Percentiles rank a stretch among this genome's conserved stretches.
Evolutionary conservation across 2,888 invertebrate genomes (phyloP).

Genomic region (Phrixothrix hirtus): DNA sequence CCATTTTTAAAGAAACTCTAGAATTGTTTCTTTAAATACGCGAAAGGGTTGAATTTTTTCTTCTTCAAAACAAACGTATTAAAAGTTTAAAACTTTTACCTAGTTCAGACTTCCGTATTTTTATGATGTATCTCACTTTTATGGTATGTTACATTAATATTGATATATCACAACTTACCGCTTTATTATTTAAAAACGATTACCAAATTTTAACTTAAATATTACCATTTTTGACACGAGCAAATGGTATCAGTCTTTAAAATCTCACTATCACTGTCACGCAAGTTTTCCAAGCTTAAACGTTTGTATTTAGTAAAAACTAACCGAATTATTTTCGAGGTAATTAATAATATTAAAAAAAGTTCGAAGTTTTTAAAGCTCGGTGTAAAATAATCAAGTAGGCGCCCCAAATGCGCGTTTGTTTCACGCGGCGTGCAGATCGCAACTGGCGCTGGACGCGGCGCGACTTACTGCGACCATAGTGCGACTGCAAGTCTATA

Average conservation of each 20-base stretch:
- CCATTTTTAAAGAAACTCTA: not conserved
- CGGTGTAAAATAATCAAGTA: constrained; percentile 19
- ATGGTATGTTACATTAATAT: too few relatives aligned
- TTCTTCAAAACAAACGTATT: constrained; percentile 20
- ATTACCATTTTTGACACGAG: too few relatives aligned
- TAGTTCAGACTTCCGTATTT: constrained; percentile 19
- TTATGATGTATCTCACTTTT: constrained; percentile 10
- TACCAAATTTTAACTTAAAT: constrained; percentile 6
- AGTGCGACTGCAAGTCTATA: constrained; percentile 27
- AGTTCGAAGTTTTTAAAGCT: constrained; percentile 22
- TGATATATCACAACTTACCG: too few relatives aligned
- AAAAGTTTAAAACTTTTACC: constrained; percentile 20
- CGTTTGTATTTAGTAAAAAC: too few relatives aligned
- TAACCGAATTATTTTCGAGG: too few relatives aligned
- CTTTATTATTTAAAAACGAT: too few relatives aligned
- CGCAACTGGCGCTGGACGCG: constrained; percentile 35
- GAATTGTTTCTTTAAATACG: not conserved
- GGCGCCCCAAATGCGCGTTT: constrained; percentile 31
- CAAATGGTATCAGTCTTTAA: constrained; percentile 14
- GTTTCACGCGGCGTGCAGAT: constrained; percentile 38
- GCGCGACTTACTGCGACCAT: constrained; percentile 22
- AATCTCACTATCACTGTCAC: constrained; percentile 28
- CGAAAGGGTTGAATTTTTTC: constrained; percentile 4
- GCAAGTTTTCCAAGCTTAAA: constrained; percentile 14
- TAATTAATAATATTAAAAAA: constrained; percentile 9